Evolutionary conservation across 2,888 invertebrate species (phyloP).

Genomic region (Anorthoa munda): DNA sequence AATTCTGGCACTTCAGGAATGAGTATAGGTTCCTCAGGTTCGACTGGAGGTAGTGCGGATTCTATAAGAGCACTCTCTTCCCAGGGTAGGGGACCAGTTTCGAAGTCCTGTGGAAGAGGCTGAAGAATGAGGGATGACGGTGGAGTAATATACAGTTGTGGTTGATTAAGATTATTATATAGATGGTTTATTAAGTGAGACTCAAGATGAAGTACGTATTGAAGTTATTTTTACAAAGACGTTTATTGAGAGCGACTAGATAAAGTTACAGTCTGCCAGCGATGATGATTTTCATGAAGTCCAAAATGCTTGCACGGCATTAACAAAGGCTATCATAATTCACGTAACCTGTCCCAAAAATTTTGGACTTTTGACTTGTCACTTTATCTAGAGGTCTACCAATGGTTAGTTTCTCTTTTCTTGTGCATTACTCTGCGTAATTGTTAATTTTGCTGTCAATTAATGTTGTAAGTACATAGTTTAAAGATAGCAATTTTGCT

Average conservation of each 20-base stretch:
- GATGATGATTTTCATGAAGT: background rate
- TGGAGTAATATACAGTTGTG: slow-evolving; percentile 55
- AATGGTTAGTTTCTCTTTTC: background rate
- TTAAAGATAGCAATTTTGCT: background rate
- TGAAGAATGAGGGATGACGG: slow-evolving; percentile 32
- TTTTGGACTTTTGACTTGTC: background rate
- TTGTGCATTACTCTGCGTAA: background rate
- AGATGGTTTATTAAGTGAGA: background rate
- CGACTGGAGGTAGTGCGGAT: slow-evolving; percentile 75
- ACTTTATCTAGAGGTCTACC: background rate
- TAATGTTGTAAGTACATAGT: background rate
- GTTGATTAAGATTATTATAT: slow-evolving; percentile 9
- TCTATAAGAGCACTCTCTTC: slow-evolving; percentile 79
- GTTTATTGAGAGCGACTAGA: background rate
- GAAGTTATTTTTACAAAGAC: background rate
- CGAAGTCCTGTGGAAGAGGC: slow-evolving; percentile 77
- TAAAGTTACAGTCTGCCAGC: background rate
- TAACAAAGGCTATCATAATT: background rate
- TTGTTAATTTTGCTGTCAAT: background rate
- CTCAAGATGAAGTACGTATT: background rate
- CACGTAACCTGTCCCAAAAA: background rate
- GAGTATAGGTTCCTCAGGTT: slow-evolving; percentile 83
- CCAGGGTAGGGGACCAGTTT: slow-evolving; percentile 86
- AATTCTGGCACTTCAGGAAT: slow-evolving; percentile 84
- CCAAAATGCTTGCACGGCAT: background rate